Base-by-base conservation (phyloP, 2,888 invertebrate genomes). In the Xestia sexstrigata region DNA sequence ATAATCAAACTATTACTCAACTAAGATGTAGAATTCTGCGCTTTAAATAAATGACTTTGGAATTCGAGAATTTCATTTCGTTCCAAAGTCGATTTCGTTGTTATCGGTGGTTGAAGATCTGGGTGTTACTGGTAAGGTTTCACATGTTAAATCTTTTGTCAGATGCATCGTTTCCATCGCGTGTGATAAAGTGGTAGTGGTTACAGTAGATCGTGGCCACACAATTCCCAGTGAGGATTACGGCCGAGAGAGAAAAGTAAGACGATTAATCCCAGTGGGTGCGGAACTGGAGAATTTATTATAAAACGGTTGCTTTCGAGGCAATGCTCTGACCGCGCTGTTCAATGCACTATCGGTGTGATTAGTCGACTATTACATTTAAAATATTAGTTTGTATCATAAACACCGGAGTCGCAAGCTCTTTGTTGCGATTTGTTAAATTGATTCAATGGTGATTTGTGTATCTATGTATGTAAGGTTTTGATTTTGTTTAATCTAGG, bases 201-300 rank as follows among this genome's bases (percentile, higher is more conserved):
- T 89, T 90, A 89, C 90, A 92, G 91, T 90, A 88, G 90, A 92
- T 94, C 92, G 92, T 94, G 91, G 94, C 94, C 95, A 93, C 94
- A 95, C 94, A 95, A 95, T 95, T 95, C 95, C 94, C 95, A 92
- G 91, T 90, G 93, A 93, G 95, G 95, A 95, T 96, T 95, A 95
- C 92, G 92, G 92, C 88, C 87, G 92, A 93, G 95, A 95, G 95
- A 95, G 95, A 95, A 95, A 96, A 96, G 95, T 95, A 95, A 95
- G 96, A 94, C 95, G 95, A 96, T 96, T 96, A 96, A 96, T 96
- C 95, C 96, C 95, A 91, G 92, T 92, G 94, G 94, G 93, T 93
- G 93, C 92, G 90, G 92, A 91, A 91, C 93, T 90, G 87, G 94
- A 94, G 94, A 95, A 95, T 95, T 95, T 96, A 96, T 96, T 95